Base-by-base conservation (phyloP, 2,113 vertebrate genomes). In the Pomatostomus ruficeps region DNA sequence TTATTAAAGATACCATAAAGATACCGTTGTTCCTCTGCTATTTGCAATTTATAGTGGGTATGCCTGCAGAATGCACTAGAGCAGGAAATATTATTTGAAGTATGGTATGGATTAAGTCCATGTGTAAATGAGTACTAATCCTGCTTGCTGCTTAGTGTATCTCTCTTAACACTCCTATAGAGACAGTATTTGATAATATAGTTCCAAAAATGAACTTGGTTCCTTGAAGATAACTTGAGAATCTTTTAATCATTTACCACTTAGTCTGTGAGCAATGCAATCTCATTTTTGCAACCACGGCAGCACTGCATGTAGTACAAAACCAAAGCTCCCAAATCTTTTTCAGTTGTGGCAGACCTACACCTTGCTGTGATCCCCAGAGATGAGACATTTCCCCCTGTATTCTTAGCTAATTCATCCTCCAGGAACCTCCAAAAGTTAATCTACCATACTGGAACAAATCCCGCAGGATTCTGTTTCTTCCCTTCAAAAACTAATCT, bases 1-100 rank as follows among this genome's bases (percentile, higher is more conserved):
- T 89, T 91, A 82, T 61, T 96, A 93, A 91, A 94, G 36, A 49
- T 61, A 52, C 49, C 48, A n/a, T 85, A 91, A 94, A 95, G 58
- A 75, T 58, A 59, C 49, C 58, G 42, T 68, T 92, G 68, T n/a
- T 88, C 51, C 70, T 95, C 42, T 71, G 84, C 55, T 86, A 62
- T 82, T 93, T 90, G 33, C 42, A 79, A 29, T 81, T 94, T 90
- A 52, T 74, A 66, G 65, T 52, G 40, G 40, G 54, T 54, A 7
- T 67, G 49, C 58, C 38, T 68, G 58, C 31, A 89, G 29, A 82
- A 94, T 54, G 89, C 58, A 76, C 38, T 36, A 72, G 8, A 85
- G 40, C 31, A 92, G 42, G 59, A 81, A 74, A 77, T 76, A 71
- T n/a, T 94, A 65, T 80, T 80, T 88, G 40, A 89, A 95, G 61